These are phyloP conservation scores for Cetoscarus ocellatus DNA, from an alignment of 2,797 vertebrate species.

Conservation along the genomic window DNA sequence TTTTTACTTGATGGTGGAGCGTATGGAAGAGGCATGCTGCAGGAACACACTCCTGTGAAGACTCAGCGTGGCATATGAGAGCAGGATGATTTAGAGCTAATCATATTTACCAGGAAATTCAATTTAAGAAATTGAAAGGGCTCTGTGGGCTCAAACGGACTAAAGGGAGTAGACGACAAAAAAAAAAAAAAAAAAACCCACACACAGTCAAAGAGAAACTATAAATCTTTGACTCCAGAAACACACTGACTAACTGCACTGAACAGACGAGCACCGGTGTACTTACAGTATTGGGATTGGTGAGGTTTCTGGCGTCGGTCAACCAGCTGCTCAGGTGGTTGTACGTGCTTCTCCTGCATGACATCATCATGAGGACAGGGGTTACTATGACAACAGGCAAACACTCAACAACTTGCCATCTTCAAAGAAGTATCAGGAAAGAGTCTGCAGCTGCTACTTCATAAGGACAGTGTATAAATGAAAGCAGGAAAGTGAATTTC, in stretches of 20 bases:
- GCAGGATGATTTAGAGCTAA: constrained; percentile 48
- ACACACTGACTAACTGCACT: neutral
- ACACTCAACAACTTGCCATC: constrained; percentile 13
- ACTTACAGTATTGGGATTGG: constrained; percentile 99
- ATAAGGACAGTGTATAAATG: neutral
- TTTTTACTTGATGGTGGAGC: neutral
- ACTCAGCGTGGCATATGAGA: constrained; percentile 24
- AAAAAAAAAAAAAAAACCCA: neutral
- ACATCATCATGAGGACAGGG: constrained; percentile 35
- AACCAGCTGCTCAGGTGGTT: constrained; percentile 99
- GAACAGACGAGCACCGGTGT: neutral
- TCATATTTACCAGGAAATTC: constrained; percentile 62
- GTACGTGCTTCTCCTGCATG: constrained; percentile 97
- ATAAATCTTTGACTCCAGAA: neutral
- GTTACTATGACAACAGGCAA: constrained; percentile 58
- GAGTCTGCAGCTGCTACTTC: constrained; percentile 13
- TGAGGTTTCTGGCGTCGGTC: constrained; percentile 99
- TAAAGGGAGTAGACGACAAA: neutral
- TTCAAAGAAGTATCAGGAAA: constrained; percentile 3
- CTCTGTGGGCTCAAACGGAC: constrained; percentile 21
- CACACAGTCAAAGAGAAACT: neutral
- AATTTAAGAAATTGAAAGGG: constrained; percentile 48
- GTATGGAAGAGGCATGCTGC: constrained; percentile 7
- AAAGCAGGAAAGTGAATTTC: neutral
- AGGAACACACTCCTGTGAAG: constrained; percentile 22